These are phyloP conservation scores for Abscondita cerata DNA, from an alignment of 2,888 invertebrate species.

Conservation along the genomic window DNA sequence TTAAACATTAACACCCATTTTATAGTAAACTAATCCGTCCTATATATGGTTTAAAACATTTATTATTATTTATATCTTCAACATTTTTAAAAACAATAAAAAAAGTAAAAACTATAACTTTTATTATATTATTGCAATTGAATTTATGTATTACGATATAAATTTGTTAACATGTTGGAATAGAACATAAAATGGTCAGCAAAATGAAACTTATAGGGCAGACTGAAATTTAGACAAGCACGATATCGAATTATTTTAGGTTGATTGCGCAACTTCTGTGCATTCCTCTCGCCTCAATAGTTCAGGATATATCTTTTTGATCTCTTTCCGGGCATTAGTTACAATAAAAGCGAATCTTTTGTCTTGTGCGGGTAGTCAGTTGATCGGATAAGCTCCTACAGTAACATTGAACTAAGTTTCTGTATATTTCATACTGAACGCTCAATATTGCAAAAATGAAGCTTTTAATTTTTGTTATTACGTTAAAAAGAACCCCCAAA, in stretches of 20 bases:
- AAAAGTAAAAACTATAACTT: too few relatives aligned
- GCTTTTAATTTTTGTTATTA: neutral
- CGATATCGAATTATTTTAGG: constrained; percentile 32
- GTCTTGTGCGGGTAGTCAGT: constrained; percentile 33
- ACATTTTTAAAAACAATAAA: too few relatives aligned
- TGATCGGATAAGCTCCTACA: constrained; percentile 34
- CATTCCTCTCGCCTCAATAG: constrained; percentile 32
- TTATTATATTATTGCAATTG: too few relatives aligned
- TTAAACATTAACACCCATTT: too few relatives aligned
- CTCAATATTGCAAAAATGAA: neutral
- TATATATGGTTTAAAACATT: too few relatives aligned
- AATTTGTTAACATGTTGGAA: neutral
- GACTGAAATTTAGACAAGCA: constrained; percentile 31
- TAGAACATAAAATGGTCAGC: constrained; percentile 8
- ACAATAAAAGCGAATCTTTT: constrained; percentile 35
- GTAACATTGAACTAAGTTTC: constrained; percentile 26
- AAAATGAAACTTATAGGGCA: constrained; percentile 21
- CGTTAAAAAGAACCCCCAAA: too few relatives aligned
- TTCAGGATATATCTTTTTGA: constrained; percentile 41
- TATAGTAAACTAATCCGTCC: too few relatives aligned
- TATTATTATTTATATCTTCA: too few relatives aligned
- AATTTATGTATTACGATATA: neutral
- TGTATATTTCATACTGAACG: constrained; percentile 26
- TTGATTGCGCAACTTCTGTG: constrained; percentile 32
- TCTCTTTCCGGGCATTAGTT: constrained; percentile 41